These are phyloP conservation scores for Aldrovandia affinis DNA, from an alignment of 2,797 vertebrate species.

Conservation along the genomic window DNA sequence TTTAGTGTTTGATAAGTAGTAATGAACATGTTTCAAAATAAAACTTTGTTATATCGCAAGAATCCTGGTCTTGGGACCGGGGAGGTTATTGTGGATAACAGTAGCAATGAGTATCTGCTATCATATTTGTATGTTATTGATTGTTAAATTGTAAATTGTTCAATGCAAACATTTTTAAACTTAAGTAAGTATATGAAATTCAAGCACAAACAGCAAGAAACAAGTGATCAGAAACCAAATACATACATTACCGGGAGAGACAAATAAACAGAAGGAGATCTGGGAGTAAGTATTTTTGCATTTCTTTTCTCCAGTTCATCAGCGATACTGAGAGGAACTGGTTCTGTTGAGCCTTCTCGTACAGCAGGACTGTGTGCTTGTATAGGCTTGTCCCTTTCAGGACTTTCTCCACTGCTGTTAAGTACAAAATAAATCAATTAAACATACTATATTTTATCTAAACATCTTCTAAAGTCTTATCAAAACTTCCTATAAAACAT, in stretches of 20 bases:
- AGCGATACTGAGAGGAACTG: conserved; percentile 42
- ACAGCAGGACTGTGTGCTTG: conserved; percentile 13
- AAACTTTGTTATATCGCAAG: too few species aligned
- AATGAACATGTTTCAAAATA: too few species aligned
- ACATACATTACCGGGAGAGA: conserved; percentile 45
- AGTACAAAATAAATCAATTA: background rate
- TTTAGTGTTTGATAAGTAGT: too few species aligned
- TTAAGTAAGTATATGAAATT: background rate
- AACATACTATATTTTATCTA: background rate
- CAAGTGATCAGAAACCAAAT: background rate
- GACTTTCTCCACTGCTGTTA: background rate
- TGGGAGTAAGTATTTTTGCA: conserved; percentile 45
- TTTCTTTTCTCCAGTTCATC: conserved; percentile 47
- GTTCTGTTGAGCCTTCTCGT: conserved; percentile 22
- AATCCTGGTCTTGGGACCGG: too few species aligned
- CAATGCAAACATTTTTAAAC: background rate
- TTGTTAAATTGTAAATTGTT: background rate
- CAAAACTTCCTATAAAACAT: background rate
- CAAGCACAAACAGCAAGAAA: background rate
- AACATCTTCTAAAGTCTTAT: background rate
- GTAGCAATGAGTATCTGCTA: background rate
- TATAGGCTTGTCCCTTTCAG: conserved; percentile 5
- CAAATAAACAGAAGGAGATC: conserved; percentile 27
- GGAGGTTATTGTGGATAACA: background rate
- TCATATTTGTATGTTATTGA: background rate